Base-by-base conservation (phyloP, 2,888 invertebrate species). In the Romanomermis culicivorax region DNA sequence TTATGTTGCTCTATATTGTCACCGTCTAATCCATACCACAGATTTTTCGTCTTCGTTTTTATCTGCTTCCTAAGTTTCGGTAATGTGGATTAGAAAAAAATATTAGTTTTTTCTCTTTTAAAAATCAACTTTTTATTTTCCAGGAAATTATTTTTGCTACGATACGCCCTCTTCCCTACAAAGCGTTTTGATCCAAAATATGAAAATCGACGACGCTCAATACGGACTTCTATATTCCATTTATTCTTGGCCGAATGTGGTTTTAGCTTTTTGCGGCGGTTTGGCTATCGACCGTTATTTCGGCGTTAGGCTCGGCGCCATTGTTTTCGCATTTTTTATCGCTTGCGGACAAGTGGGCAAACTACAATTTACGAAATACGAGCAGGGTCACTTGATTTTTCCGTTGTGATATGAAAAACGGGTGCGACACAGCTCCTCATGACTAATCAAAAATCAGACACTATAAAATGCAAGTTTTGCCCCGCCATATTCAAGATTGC, bases 141-240 rank as follows among this genome's bases (percentile, higher is more conserved):
- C 24, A 56, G 56, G 56, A 2, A 42, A 20, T 25, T 56, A 56
- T 42, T 56, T 42, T 30, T 56, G 56, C 43, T 53, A 42, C 43
- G 56, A 56, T 42, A 56, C 51, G 27, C 53, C 56, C 3, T 53
- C 56, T 2, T 51, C 56, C 1, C 27, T 56, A 53, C 30, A 56
- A 29, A 43, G 26, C 3, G 4, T 2, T 26, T 88, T 86, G 69
- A 80, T 79, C 65, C 71, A 75, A 60, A 89, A 89, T 67, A 75
- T 89, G 65, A 75, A 79, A 60, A 75, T 95, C 60, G 78, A 79
- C 53, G 84, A 83, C 55, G 80, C 82, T 4, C 77, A 85, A 70
- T 95, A 85, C 75, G 81, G 85, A 59, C 74, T 82, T 58, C 76
- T 95, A 49, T 95, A 95, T 72, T 83, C 84, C 2, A 80, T 36